These are phyloP conservation scores for Ariopsis seemanni DNA, from an alignment of 2,113 vertebrate genomes.

Conservation along the genomic window DNA sequence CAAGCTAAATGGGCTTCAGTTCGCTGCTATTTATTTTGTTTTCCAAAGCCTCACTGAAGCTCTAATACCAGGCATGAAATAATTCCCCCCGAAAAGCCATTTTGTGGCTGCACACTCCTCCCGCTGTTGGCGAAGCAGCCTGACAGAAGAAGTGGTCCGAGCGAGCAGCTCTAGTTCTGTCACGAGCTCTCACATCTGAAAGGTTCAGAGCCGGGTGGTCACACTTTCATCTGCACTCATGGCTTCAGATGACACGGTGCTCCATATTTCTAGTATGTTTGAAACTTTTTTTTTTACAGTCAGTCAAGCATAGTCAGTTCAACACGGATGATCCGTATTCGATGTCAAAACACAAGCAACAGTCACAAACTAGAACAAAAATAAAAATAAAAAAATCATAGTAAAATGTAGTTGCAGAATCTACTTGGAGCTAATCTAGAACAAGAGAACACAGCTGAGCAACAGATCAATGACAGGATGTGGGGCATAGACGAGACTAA, in stretches of 20 bases:
- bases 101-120: constrained; percentile 16
- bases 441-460: neutral
- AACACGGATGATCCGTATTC: neutral
- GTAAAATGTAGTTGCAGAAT: neutral
- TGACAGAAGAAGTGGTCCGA: constrained; percentile 52
- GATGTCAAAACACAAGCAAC: neutral
- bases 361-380: neutral
- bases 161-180: constrained; percentile 54
- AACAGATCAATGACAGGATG: neutral
- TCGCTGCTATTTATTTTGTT: constrained; percentile 58
- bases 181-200: constrained; percentile 64
- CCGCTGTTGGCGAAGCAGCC: constrained; percentile 54
- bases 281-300: constrained; percentile 22
- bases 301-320: neutral
- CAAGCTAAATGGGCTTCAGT: constrained; percentile 59
- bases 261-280: constrained; percentile 11
- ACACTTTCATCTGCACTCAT: constrained; percentile 50
- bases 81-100: constrained; percentile 62
- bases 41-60: constrained; percentile 57
- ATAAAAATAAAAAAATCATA: too few species aligned
- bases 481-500: neutral
- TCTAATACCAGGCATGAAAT: constrained; percentile 57
- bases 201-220: constrained; percentile 63
- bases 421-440: neutral
- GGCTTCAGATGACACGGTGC: constrained; percentile 20